phyloP scores from a whole-genome alignment of 2,113 vertebrate species.

The Bufo gargarizans region DNA sequence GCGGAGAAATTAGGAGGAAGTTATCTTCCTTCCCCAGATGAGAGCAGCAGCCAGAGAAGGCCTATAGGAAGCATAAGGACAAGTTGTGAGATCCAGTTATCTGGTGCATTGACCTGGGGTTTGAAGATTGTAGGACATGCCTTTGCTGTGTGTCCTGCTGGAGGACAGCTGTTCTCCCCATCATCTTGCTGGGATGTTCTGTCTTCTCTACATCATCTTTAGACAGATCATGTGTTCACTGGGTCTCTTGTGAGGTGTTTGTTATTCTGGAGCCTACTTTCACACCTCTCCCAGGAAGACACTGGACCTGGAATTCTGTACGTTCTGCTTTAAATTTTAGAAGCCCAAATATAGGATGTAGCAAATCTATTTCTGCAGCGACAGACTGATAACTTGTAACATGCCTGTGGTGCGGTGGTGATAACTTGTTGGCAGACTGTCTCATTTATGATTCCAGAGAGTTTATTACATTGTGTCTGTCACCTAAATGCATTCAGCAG shows the following conservation, averaged over 20 bases:
- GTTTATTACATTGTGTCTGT: slow-evolving; percentile 9
- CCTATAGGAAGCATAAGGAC: too few relatives aligned
- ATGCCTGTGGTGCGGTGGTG: not conserved
- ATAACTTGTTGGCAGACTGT: slow-evolving; percentile 11
- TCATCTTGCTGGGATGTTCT: too few relatives aligned
- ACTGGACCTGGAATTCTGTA: not conserved
- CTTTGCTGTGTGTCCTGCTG: not conserved
- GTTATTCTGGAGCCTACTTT: not conserved
- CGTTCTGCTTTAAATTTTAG: not conserved
- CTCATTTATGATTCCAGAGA: not conserved
- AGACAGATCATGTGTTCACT: not conserved
- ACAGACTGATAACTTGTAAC: not conserved
- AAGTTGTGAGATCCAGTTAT: too few relatives aligned
- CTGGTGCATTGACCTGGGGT: too few relatives aligned
- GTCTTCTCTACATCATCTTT: too few relatives aligned
- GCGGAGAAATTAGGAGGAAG: too few relatives aligned
- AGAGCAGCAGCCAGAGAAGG: too few relatives aligned
- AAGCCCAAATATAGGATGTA: not conserved
- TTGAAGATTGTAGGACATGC: not conserved
- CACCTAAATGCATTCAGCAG: not conserved
- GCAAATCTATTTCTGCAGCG: slow-evolving; percentile 6
- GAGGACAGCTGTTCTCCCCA: not conserved
- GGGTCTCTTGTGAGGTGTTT: not conserved
- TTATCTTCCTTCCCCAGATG: too few relatives aligned
- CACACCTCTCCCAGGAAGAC: not conserved